These are phyloP conservation scores for Hypothenemus hampei DNA, from an alignment of 1,140 invertebrate species.

Conservation along the genomic window DNA sequence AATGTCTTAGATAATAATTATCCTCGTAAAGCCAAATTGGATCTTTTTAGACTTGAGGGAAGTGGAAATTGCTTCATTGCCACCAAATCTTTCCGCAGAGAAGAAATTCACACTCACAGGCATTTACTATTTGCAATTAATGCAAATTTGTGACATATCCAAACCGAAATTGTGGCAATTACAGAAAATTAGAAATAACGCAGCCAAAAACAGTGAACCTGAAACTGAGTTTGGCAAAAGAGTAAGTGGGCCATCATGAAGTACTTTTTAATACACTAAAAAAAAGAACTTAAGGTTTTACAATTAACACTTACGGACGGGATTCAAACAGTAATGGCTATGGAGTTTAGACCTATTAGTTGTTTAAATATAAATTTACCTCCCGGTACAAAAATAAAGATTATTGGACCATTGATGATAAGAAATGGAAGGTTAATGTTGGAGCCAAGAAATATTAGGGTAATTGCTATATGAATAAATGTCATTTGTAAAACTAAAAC, in stretches of 20 bases:
- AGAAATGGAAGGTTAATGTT: constrained; percentile 66
- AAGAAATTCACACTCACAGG: constrained; percentile 48
- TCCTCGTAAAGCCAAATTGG: not conserved
- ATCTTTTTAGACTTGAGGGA: constrained; percentile 54
- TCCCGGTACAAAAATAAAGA: constrained; percentile 61
- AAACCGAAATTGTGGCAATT: constrained; percentile 60
- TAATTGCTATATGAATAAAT: constrained; percentile 40
- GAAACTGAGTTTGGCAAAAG: constrained; percentile 50
- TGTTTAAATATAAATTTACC: constrained; percentile 55
- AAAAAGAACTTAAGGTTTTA: constrained; percentile 48
- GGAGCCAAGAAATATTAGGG: constrained; percentile 55
- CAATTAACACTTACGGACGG: constrained; percentile 75
- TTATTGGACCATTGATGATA: constrained; percentile 63
- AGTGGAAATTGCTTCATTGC: constrained; percentile 52
- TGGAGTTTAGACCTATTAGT: constrained; percentile 66
- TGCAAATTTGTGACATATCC: constrained; percentile 43
- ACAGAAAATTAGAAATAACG: constrained; percentile 55
- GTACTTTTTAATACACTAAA: not conserved
- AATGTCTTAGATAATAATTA: not conserved
- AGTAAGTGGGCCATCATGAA: constrained; percentile 34
- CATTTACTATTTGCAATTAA: constrained; percentile 54
- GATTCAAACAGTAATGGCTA: constrained; percentile 59
- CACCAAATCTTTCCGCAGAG: constrained; percentile 47
- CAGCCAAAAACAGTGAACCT: constrained; percentile 49
- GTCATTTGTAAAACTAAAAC: not conserved